These are phyloP conservation scores for Cryptus viduatorius DNA, from an alignment of 2,888 invertebrate species.

Conservation along the genomic window DNA sequence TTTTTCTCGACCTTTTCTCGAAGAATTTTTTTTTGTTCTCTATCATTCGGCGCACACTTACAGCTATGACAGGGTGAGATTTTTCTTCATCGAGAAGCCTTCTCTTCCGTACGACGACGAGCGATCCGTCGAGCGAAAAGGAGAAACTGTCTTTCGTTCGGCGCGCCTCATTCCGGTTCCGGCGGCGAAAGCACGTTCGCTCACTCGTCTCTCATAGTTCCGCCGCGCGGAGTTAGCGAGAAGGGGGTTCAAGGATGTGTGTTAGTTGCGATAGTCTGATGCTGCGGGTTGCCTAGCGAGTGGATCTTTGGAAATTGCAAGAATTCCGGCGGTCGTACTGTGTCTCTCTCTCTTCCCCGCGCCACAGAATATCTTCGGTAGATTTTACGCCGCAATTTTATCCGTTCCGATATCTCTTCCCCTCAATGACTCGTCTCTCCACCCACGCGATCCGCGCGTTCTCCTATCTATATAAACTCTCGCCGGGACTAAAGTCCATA, in stretches of 20 bases:
- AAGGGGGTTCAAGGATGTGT: not conserved
- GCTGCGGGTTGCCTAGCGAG: not conserved
- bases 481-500: not conserved
- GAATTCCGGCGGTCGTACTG: slow-evolving; percentile 65
- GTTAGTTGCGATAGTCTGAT: slow-evolving; percentile 3
- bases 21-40: slow-evolving; percentile 9
- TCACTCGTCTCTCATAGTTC: slow-evolving; percentile 32
- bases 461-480: not conserved
- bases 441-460: not conserved
- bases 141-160: slow-evolving; percentile 25
- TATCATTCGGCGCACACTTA: not conserved
- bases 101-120: not conserved
- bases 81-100: slow-evolving; percentile 22
- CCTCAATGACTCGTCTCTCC: not conserved
- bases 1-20: not conserved
- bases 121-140: slow-evolving; percentile 21
- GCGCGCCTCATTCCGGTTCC: slow-evolving; percentile 46
- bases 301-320: slow-evolving; percentile 61
- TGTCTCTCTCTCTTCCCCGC: not conserved
- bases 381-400: slow-evolving; percentile 64
- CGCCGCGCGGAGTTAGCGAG: not conserved
- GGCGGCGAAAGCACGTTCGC: slow-evolving; percentile 58
- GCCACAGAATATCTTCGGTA: slow-evolving; percentile 46
- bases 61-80: not conserved
- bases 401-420: slow-evolving; percentile 47